Conservation (phyloP, 1,140 invertebrate genomes). For the Heliothis subflexa region DNA sequence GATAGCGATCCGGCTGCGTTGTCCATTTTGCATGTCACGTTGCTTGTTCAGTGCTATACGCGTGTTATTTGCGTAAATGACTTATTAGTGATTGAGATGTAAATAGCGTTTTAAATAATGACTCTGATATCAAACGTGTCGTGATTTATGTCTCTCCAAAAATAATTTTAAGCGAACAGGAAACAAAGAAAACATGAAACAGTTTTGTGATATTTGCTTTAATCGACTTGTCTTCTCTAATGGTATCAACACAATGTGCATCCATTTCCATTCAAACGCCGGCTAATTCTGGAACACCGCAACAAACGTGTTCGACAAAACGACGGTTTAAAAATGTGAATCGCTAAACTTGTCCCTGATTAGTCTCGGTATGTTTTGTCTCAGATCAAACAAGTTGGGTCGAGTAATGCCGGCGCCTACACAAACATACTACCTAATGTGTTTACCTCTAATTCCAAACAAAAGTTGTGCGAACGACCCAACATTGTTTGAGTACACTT, state of each 20-base stretch:
- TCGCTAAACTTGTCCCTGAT: conserved; percentile 75
- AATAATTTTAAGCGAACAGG: background rate
- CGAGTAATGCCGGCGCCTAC: conserved; percentile 72
- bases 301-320: conserved; percentile 29
- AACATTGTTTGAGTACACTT: conserved; percentile 52
- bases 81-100: conserved; percentile 54
- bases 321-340: conserved; percentile 70
- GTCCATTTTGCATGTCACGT: conserved; percentile 58
- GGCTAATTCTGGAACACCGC: conserved; percentile 32
- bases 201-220: background rate
- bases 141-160: background rate
- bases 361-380: conserved; percentile 75
- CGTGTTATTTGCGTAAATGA: conserved; percentile 40
- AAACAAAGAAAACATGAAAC: conserved; percentile 4
- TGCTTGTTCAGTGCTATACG: conserved; percentile 45
- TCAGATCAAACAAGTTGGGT: conserved; percentile 77
- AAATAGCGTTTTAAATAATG: conserved; percentile 40
- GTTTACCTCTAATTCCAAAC: conserved; percentile 82
- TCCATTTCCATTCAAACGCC: conserved; percentile 26
- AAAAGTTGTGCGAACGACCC: conserved; percentile 73
- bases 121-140: conserved; percentile 15
- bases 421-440: conserved; percentile 82
- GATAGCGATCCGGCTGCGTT: conserved; percentile 59
- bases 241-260: conserved; percentile 26
- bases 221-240: conserved; percentile 15